Base-by-base conservation (phyloP, 2,888 invertebrate species). In the Onthophagus sagittarius region DNA sequence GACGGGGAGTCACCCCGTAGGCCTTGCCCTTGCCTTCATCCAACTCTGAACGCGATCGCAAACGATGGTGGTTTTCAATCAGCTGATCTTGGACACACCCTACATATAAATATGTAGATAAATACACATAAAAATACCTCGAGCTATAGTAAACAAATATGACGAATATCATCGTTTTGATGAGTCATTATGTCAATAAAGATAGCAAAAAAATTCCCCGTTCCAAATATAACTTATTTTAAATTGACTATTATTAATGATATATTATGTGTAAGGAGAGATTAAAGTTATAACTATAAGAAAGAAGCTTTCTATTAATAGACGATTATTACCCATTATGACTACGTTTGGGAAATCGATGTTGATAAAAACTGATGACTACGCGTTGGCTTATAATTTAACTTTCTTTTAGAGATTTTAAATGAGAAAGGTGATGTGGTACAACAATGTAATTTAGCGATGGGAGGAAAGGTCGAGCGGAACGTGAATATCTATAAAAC, bases 71-170 rank as follows among this genome's bases (percentile, higher is more conserved):
- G 33, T 70, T 75, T 77, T 74, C 78, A 78, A 80, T 80, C 81
- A 81, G 80, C 81, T 80, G 81, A 80, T 80, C 76, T 9, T 11
- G 39, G 39, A 11, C 39, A 53, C 39, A 11, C 39, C 39, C 39
- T 53, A 11, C 6, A 53, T 53, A 53, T 53, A 53, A 53, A 53
- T 23, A 53, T 11, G 5, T 53, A 53, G 9, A 9, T 11, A 53
- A 53, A 7, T 7, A 53, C 6, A 23, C 39, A 7, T 11, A 53
- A 2, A 53, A 11, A 53, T 7, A 53, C 39, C 39, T 5, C 33
- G 33, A 3, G 3, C 23, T 23, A 23, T 23, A 2, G 23, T 23
- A 23, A 23, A 23, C 23, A 23, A 53, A 53, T 2, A 53, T 9
- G 39, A 11, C 39, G 39, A 53, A 53, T 53, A 33, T 4, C 1